Evolutionary conservation across 2,113 vertebrate species (phyloP).

Genomic region (Mola mola): DNA sequence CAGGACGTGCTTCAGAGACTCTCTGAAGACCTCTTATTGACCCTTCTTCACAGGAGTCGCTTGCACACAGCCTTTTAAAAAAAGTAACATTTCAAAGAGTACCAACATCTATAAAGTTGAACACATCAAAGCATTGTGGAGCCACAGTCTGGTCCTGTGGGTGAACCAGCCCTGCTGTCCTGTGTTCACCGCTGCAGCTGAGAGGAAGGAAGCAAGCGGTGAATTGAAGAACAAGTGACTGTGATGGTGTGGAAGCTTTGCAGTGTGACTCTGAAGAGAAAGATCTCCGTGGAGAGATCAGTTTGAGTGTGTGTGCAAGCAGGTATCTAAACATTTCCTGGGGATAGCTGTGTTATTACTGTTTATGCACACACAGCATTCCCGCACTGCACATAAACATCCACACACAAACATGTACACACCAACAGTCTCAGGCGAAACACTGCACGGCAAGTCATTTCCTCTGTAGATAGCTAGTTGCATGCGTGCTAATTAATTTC

Average conservation of each 20-base stretch:
- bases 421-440: too few species aligned
- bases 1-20: slow-evolving; percentile 42
- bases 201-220: neutral
- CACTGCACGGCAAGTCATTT: slow-evolving; percentile 38
- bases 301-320: neutral
- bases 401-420: neutral
- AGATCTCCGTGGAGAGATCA: neutral
- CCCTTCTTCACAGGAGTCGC: slow-evolving; percentile 15
- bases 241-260: too few species aligned
- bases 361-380: too few species aligned
- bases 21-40: slow-evolving; percentile 23
- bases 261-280: neutral
- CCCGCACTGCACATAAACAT: neutral
- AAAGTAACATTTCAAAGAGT: slow-evolving; percentile 38
- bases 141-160: slow-evolving; percentile 5
- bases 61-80: slow-evolving; percentile 33
- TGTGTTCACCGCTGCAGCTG: neutral
- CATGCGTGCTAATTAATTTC: slow-evolving; percentile 52
- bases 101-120: slow-evolving; percentile 25
- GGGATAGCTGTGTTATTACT: slow-evolving; percentile 15
- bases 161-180: slow-evolving; percentile 8
- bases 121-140: slow-evolving; percentile 38
- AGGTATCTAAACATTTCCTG: slow-evolving; percentile 4
- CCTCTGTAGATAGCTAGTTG: slow-evolving; percentile 28
- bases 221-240: slow-evolving; percentile 16